phyloP scores from a whole-genome alignment of 2,797 vertebrate genomes.

The Odontamblyopus rebecca region DNA sequence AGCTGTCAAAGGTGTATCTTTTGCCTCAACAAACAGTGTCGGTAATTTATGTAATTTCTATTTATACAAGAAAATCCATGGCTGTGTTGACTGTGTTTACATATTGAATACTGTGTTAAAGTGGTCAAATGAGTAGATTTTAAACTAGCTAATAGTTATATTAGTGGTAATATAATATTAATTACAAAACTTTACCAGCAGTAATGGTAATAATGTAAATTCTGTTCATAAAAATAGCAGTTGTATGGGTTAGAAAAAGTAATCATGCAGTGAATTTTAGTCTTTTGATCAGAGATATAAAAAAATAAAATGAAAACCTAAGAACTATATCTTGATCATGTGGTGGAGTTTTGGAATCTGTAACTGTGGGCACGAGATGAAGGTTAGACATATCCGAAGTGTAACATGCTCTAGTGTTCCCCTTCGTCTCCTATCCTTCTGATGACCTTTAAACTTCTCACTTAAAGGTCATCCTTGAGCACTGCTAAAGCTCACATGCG shows the following conservation, averaged over 20 bases:
- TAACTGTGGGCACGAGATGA: constrained; percentile 34
- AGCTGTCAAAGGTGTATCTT: too few species aligned
- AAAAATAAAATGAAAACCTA: neutral
- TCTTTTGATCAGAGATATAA: neutral
- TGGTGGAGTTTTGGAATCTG: constrained; percentile 42
- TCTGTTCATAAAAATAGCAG: neutral
- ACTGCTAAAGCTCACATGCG: constrained; percentile 43
- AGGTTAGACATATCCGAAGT: constrained; percentile 51
- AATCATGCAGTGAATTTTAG: neutral
- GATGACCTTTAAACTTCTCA: constrained; percentile 66
- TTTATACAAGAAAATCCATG: neutral
- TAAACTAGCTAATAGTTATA: neutral
- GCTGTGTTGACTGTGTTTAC: neutral
- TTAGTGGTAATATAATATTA: neutral
- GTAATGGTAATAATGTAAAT: neutral
- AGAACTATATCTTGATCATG: constrained; percentile 35
- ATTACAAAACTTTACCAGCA: neutral
- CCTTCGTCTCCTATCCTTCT: constrained; percentile 36
- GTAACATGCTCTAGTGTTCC: constrained; percentile 38
- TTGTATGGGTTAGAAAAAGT: neutral
- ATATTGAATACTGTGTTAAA: neutral
- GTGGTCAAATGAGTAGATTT: neutral
- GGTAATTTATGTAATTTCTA: neutral
- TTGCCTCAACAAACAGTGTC: too few species aligned
- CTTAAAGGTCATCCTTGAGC: constrained; percentile 60